A percentile compares a stretch with the other conserved stretches of the same genome.
These are phyloP conservation scores for Artemia sp. DNA, from an alignment of 2,888 invertebrate genomes.

Conservation along the genomic window DNA sequence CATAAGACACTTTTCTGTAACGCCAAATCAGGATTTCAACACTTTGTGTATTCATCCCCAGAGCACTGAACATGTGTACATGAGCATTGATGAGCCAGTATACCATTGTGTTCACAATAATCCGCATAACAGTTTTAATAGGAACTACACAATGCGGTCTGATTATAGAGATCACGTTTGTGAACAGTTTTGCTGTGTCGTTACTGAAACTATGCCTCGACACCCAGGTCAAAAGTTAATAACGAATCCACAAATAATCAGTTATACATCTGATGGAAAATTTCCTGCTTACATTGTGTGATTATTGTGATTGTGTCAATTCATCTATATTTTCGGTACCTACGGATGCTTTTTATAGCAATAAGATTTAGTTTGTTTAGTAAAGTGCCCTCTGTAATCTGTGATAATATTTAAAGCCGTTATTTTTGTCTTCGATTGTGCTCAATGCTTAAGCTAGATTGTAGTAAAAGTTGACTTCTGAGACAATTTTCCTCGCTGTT, in stretches of 20 bases:
- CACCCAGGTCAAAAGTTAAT: conserved; percentile 9
- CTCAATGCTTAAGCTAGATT: no score
- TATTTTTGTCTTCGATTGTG: no score
- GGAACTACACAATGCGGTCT: conserved; percentile 10
- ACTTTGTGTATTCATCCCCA: conserved; percentile 2
- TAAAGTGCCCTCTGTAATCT: no score
- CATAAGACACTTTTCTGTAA: not conserved
- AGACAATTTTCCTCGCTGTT: no score
- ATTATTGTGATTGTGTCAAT: not conserved
- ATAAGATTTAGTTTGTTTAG: no score
- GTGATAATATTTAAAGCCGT: no score
- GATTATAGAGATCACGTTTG: conserved; percentile 13
- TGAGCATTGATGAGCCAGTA: conserved; percentile 15
- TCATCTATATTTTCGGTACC: no score
- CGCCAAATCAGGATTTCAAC: not conserved
- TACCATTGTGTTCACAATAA: conserved; percentile 12
- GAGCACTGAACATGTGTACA: conserved; percentile 5
- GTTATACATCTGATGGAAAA: not conserved
- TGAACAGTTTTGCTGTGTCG: conserved; percentile 6
- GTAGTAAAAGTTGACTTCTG: no score
- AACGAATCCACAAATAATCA: not conserved
- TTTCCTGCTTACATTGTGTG: not conserved
- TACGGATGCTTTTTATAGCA: no score
- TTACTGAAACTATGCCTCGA: not conserved
- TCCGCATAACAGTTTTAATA: not conserved